phyloP scores from a whole-genome alignment of 2,113 vertebrate genomes.

The Cebidichthys violaceus region DNA sequence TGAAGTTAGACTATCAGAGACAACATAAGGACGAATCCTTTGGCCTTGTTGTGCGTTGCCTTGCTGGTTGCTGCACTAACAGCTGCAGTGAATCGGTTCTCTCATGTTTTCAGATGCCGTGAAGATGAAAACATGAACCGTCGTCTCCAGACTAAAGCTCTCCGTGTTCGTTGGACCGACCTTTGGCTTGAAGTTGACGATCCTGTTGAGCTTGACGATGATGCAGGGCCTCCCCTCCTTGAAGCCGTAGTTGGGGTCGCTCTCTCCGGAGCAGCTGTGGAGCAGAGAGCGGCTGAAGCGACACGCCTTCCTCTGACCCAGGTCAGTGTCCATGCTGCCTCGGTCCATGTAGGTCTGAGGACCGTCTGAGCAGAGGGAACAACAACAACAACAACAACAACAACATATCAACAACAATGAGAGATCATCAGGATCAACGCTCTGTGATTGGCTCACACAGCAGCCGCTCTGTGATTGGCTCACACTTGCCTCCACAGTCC shows the following conservation, averaged over 20 bases:
- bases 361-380: constrained; percentile 35
- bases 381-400: too few relatives aligned
- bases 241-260: constrained; percentile 85
- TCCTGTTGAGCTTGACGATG: constrained; percentile 94
- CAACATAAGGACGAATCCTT: too few relatives aligned
- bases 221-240: constrained; percentile 89
- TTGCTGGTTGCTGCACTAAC: too few relatives aligned
- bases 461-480: not conserved
- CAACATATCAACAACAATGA: too few relatives aligned
- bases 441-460: too few relatives aligned
- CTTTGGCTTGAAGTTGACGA: constrained; percentile 92
- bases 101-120: too few relatives aligned
- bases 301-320: constrained; percentile 85
- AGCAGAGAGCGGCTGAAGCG: constrained; percentile 86
- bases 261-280: constrained; percentile 85
- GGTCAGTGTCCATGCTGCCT: constrained; percentile 69
- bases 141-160: too few relatives aligned
- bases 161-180: constrained; percentile 61
- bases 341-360: constrained; percentile 79
- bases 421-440: too few relatives aligned
- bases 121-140: too few relatives aligned
- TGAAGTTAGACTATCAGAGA: too few relatives aligned
- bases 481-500: constrained; percentile 87
- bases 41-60: too few relatives aligned
- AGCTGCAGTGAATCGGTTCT: too few relatives aligned